Evolutionary conservation across 1,140 invertebrate genomes (phyloP), one percentile per base, ranked within the genome.

Genomic region (Saxidomus purpurata): DNA sequence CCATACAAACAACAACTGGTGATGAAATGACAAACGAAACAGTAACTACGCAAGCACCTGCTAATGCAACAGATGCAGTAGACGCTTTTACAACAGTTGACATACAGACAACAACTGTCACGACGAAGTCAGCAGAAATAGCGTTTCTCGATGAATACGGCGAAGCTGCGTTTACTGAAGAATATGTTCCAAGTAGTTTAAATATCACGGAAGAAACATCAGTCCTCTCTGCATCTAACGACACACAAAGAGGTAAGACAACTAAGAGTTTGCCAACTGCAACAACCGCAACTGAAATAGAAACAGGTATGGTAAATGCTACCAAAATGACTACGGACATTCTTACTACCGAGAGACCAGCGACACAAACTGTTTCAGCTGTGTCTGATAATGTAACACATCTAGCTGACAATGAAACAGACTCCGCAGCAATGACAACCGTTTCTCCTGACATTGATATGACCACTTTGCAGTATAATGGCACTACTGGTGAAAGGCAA

Each of bases 191-290:
- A 36, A 52, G 1, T 22, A 34, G 15, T 59, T 9, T 31, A 19
- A 79, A 79, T 36, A 79, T 59, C 4, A 79, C 76, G 2, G 76
- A 49, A 52, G 76, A 79, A 49, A 79, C 76, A 19, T 79, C 76
- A 52, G 76, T 79, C 6, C 3, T 79, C 22, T 31, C 76, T 22
- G 40, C 47, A 52, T 28, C 25, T 28, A 49, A 71, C 28, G 15
- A 15, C 19, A 71, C 67, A 17, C 13, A 36, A 19, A 0, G 13
- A 38, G 34, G 8, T 17, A 36, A 36, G 25, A 71, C 67, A 38
- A 71, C 67, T 0, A 40, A 17, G 34, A 71, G 9, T 6, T 2
- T 71, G 3, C 34, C 67, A 38, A 19, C 19, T 31, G 67, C 34
- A 36, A 71, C 67, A 38, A 71, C 34, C 17, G 15, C 38, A 1